Conservation (phyloP, 1,140 invertebrate genomes). For the Nomia melanderi region DNA sequence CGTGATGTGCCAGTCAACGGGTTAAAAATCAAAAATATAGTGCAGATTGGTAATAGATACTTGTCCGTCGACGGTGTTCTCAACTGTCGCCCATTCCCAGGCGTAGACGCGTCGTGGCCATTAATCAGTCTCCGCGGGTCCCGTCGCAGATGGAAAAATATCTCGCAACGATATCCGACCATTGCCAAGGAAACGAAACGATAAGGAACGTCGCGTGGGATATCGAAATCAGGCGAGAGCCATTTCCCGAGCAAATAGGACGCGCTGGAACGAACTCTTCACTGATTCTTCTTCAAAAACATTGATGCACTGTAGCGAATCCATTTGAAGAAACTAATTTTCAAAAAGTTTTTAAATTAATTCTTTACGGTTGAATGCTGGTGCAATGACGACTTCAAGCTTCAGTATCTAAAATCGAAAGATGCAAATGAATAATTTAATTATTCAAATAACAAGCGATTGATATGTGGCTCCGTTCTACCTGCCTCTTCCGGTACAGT, state of each 20-base stretch:
- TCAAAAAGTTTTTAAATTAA: too few relatives aligned
- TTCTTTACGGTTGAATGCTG: too few relatives aligned
- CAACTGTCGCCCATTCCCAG: neutral
- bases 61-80: neutral
- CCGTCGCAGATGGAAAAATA: slow-evolving; percentile 15
- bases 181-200: slow-evolving; percentile 30
- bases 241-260: slow-evolving; percentile 19
- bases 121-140: slow-evolving; percentile 6
- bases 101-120: neutral
- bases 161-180: neutral
- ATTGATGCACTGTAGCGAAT: too few relatives aligned
- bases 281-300: slow-evolving; percentile 17
- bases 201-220: slow-evolving; percentile 3
- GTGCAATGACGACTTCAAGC: too few relatives aligned
- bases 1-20: too few relatives aligned
- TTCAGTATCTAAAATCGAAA: too few relatives aligned
- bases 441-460: too few relatives aligned
- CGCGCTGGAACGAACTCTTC: neutral
- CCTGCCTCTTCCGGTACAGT: too few relatives aligned
- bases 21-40: too few relatives aligned
- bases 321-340: too few relatives aligned
- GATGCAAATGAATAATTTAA: too few relatives aligned
- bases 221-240: slow-evolving; percentile 14
- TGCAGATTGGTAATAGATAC: neutral
- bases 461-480: too few relatives aligned